Evolutionary conservation across 1,140 invertebrate species (phyloP), one percentile per base, ranked within the genome.

Genomic region (Monomorium pharaonis): DNA sequence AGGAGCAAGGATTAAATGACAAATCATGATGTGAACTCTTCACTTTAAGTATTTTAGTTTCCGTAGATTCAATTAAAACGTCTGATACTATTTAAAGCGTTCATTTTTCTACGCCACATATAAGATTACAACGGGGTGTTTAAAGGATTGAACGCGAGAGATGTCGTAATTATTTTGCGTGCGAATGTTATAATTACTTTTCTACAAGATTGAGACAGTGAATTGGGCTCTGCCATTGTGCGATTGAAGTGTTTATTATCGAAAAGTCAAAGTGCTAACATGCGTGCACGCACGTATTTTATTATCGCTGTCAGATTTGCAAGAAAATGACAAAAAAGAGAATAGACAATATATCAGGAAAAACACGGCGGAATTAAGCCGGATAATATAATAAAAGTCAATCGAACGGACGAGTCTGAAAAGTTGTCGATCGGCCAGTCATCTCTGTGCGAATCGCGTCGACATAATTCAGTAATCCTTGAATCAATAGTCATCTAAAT

Each of bases 231-330:
- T 47, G 47, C 58, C 18, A 30, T 80, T 51, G 30, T 80, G 62
- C 62, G 30, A 51, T 37, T 67, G 9, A 49, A 42, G n/a, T 80
- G n/a, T 80, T 51, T 80, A 80, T 80, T 51, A 67, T 63, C 37
- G 44, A 80, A 24, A 78, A 51, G 30, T 80, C 30, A 69, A 21
- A 37, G 62, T 80, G 44, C 76, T 80, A 80, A 80, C n/a, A 51
- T 44, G 42, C n/a, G 30, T 24, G 62, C 44, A 51, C 37, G 16
- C 56, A 44, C 12, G 14, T 14, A 63, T 5, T 77, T 42, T 24
- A 16, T 62, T 24, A 16, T 44, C 42, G 30, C 18, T 18, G 30
- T 16, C 62, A 37, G 3, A 69, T 67, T 80, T 77, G 60, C 30
- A 21, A 56, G 21, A 10, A 75, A 12, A 27, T 27, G n/a, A 16